Evolutionary conservation across 1,140 invertebrate species (phyloP).

Genomic region (Ganaspis sp.): DNA sequence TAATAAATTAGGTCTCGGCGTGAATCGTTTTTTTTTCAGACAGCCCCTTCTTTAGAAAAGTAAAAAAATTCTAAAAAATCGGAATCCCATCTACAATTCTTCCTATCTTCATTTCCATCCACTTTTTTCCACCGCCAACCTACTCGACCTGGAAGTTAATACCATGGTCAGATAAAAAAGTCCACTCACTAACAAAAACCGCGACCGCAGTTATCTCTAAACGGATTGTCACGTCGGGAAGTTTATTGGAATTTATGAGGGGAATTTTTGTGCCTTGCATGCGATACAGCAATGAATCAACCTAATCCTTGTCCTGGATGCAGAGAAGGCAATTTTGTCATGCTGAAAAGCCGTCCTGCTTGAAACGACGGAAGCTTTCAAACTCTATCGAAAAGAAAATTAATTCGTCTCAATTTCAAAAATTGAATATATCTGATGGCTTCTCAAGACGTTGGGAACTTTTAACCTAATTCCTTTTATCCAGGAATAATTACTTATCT

Average conservation of each 20-base stretch:
- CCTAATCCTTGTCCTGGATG: constrained; percentile 21
- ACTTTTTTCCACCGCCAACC: constrained; percentile 1
- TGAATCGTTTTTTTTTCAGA: background rate
- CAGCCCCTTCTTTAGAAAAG: background rate
- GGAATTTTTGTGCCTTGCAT: constrained; percentile 30
- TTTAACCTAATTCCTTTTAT: too few relatives aligned
- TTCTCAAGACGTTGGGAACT: too few relatives aligned
- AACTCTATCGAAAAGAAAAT: background rate
- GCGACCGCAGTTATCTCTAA: constrained; percentile 21
- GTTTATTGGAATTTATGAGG: constrained; percentile 30
- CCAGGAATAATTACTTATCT: too few relatives aligned
- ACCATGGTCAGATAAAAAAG: constrained; percentile 17
- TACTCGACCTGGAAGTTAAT: constrained; percentile 27
- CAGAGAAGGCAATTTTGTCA: constrained; percentile 24
- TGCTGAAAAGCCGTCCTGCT: background rate
- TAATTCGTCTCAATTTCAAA: background rate
- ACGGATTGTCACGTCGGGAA: constrained; percentile 30
- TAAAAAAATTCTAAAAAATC: background rate
- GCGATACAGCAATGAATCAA: constrained; percentile 25
- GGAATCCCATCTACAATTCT: constrained; percentile 14
- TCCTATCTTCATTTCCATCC: constrained; percentile 2
- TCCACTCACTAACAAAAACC: constrained; percentile 23
- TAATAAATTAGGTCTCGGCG: background rate
- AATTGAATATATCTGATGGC: background rate
- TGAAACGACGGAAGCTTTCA: background rate